These are phyloP conservation scores for Cordilura impudica DNA, from an alignment of 2,888 invertebrate genomes.

Conservation along the genomic window DNA sequence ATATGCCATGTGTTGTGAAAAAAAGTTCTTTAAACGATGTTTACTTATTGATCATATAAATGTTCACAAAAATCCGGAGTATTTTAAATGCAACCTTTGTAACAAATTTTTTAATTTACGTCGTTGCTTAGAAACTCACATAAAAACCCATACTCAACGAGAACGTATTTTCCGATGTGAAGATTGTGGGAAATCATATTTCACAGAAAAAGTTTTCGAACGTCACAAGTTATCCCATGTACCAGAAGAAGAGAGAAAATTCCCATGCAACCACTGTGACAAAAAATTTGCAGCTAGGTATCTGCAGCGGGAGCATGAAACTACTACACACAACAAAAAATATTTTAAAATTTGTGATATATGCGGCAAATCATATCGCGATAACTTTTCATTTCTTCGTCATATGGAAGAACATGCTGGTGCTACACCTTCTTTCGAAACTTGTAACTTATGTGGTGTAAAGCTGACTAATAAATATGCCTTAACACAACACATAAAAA, in stretches of 20 bases:
- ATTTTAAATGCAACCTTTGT: conserved; percentile 72
- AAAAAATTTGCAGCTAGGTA: conserved; percentile 44
- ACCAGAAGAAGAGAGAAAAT: conserved; percentile 71
- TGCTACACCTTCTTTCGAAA: conserved; percentile 65
- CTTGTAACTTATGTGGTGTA: conserved; percentile 73
- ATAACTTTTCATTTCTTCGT: conserved; percentile 69
- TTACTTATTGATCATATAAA: conserved; percentile 73
- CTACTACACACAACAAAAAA: conserved; percentile 69
- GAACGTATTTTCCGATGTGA: conserved; percentile 69
- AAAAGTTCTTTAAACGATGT: conserved; percentile 72
- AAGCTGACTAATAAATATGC: conserved; percentile 71
- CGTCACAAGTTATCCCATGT: conserved; percentile 73
- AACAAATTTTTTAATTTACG: conserved; percentile 69
- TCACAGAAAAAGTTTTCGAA: conserved; percentile 66
- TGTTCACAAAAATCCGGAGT: conserved; percentile 72
- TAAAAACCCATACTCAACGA: conserved; percentile 64
- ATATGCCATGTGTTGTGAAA: conserved; percentile 72
- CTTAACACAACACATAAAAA: conserved; percentile 73
- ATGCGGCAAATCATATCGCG: conserved; percentile 73
- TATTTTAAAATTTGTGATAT: conserved; percentile 75
- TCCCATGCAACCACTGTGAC: conserved; percentile 70
- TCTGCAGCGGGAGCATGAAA: conserved; percentile 9
- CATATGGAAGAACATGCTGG: conserved; percentile 74
- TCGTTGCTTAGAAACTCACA: conserved; percentile 70
- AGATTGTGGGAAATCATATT: conserved; percentile 72